These are phyloP conservation scores for Mystacornis crossleyi DNA, from an alignment of 2,113 vertebrate species.

Conservation along the genomic window DNA sequence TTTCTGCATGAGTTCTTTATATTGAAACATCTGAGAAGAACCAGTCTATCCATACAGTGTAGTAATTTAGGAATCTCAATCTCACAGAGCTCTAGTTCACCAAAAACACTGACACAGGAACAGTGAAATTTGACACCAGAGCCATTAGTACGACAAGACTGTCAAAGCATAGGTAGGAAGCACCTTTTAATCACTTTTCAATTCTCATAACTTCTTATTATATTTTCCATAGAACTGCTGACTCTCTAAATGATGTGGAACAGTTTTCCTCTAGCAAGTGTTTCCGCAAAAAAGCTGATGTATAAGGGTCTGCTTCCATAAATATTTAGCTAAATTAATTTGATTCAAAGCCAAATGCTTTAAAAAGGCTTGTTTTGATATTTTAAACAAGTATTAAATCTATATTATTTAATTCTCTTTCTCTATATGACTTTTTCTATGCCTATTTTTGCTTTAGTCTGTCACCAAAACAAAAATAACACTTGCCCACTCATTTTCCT, in stretches of 20 bases:
- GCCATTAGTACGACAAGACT: not conserved
- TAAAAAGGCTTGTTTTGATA: not conserved
- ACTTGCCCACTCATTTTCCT: not conserved
- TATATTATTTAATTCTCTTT: not conserved
- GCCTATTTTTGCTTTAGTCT: not conserved
- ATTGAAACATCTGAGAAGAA: not conserved
- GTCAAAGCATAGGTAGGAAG: not conserved
- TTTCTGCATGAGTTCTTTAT: not conserved
- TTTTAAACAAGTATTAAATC: not conserved
- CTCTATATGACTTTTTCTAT: not conserved
- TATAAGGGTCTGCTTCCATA: not conserved
- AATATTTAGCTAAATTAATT: not conserved
- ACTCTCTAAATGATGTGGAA: not conserved
- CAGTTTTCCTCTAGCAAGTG: not conserved
- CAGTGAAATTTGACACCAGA: not conserved
- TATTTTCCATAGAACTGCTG: not conserved
- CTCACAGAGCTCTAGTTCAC: not conserved
- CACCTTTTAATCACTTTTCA: not conserved
- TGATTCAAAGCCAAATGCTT: not conserved
- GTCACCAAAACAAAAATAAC: not conserved
- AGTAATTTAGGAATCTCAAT: not conserved
- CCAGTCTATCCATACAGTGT: too few species aligned
- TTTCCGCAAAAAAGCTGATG: not conserved
- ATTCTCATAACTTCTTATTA: not conserved
- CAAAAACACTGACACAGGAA: not conserved